These are phyloP conservation scores for Ageneiosus marmoratus DNA, from an alignment of 2,113 vertebrate species.

Conservation along the genomic window DNA sequence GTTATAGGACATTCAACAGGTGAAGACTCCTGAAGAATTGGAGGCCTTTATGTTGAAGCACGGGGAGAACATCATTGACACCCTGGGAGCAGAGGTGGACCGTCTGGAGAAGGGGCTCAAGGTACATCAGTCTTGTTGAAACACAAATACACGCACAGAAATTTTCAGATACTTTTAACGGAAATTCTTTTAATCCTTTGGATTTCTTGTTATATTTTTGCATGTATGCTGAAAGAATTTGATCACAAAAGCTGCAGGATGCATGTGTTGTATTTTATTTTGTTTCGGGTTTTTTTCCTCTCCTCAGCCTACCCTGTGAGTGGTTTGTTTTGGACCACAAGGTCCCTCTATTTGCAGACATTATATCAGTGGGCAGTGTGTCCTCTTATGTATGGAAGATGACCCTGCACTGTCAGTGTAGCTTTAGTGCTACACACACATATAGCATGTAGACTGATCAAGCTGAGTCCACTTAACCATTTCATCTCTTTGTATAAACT, in stretches of 20 bases:
- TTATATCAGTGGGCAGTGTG: not conserved
- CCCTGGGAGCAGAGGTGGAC: constrained; percentile 93
- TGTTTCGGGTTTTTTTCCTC: not conserved
- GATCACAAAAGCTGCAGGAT: not conserved
- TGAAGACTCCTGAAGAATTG: constrained; percentile 92
- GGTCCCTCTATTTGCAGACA: not conserved
- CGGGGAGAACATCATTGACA: constrained; percentile 97
- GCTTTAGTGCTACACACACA: not conserved
- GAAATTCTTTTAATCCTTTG: too few relatives aligned
- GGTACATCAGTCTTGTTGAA: constrained; percentile 66
- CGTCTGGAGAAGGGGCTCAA: constrained; percentile 96
- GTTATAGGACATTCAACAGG: constrained; percentile 91
- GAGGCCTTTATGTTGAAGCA: constrained; percentile 98
- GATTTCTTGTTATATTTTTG: not conserved
- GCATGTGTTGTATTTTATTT: not conserved
- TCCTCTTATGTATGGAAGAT: not conserved
- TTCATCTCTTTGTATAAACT: not conserved
- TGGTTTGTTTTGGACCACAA: not conserved
- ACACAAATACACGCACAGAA: not conserved
- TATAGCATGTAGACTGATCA: not conserved
- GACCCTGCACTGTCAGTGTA: constrained; percentile 14
- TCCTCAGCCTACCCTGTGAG: not conserved
- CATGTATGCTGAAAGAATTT: not conserved
- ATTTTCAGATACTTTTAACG: not conserved
- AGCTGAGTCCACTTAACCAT: not conserved